phyloP scores from a whole-genome alignment of 2,888 invertebrate genomes.

The Platynereis dumerilii region DNA sequence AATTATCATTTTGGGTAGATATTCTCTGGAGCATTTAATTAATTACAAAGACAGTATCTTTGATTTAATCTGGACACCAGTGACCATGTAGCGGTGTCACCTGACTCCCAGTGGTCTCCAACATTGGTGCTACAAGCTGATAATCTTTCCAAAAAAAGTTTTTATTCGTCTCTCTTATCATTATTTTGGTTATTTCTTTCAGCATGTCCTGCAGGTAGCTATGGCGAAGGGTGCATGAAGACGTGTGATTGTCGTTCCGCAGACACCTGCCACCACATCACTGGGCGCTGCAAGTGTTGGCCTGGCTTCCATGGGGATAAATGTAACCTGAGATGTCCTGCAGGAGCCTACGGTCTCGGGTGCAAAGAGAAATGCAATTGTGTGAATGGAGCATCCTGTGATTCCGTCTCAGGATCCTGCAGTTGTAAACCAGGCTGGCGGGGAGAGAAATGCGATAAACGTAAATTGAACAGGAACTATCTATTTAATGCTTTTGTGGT shows the following conservation, averaged over 20 bases:
- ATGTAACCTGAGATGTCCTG: conserved; percentile 36
- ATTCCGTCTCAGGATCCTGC: conserved; percentile 19
- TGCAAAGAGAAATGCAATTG: conserved; percentile 26
- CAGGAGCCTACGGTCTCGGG: conserved; percentile 11
- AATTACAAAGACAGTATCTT: no score
- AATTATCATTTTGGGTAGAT: no score
- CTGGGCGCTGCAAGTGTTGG: conserved; percentile 20
- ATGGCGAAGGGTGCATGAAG: conserved; percentile 32
- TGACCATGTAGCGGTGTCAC: no score
- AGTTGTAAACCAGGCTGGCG: conserved; percentile 16
- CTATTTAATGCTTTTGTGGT: no score
- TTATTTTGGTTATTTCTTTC: conserved; percentile 15
- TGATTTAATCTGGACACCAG: no score
- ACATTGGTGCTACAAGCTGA: no score
- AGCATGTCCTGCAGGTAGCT: conserved; percentile 34
- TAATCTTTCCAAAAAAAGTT: no score
- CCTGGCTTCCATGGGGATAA: conserved; percentile 32
- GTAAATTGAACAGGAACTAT: conserved; percentile 1
- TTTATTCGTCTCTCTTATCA: no score
- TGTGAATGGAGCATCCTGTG: conserved; percentile 13
- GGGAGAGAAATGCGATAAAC: conserved; percentile 13
- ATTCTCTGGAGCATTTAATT: no score
- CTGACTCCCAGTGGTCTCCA: no score
- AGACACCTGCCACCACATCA: conserved; percentile 18
- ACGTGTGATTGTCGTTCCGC: conserved; percentile 30